Evolutionary conservation across 30 jellyfish, hydroid and myxozoan species (phyloP), one percentile per base, ranked within the genome.

Genomic region (Clytia hemisphaerica): DNA sequence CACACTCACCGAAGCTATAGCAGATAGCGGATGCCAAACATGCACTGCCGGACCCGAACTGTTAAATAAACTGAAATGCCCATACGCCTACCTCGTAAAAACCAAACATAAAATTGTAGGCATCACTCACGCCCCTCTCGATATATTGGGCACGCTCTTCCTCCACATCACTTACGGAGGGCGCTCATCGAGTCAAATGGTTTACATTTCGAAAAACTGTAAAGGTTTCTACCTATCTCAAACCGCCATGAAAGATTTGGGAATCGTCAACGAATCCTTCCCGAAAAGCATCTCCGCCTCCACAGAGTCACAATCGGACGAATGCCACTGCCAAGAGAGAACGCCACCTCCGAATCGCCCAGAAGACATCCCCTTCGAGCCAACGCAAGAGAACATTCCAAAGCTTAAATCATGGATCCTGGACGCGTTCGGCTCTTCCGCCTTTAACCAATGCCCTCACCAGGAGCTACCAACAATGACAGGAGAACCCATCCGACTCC

Each of bases 1-100:
- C 18, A n/a, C 6, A n/a, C 32, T 9, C 4, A 36, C 69, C 4
- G 10, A 32, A 32, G 76, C 76, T 12, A 5, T 5, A 14, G 76
- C 76, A 34, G 76, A 62, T 62, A 26, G 32, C 7, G 76, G 76
- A 6, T 24, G 50, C 29, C 76, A 62, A 62, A 62, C 38, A 4
- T 62, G 76, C 69, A 62, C 76, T 4, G 69, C 50, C 15, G 76
- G 76, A 15, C 76, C 76, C 19, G 76, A 62, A 36, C 4, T 62
- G 6, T 36, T 62, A 22, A 24, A 19, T 4, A 4, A 26, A n/a
- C 71, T 62, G 24, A 62, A 62, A 6, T 62, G 76, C 27, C 69
- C 29, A 14, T 18, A 24, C n/a, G 19, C 71, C 28, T 29, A 62
- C 70, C 19, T 62, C 69, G 28, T 62, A 5, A 6, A 6, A 22